These are phyloP conservation scores for Gonioctena quinquepunctata DNA, from an alignment of 1,140 invertebrate species.

Conservation along the genomic window DNA sequence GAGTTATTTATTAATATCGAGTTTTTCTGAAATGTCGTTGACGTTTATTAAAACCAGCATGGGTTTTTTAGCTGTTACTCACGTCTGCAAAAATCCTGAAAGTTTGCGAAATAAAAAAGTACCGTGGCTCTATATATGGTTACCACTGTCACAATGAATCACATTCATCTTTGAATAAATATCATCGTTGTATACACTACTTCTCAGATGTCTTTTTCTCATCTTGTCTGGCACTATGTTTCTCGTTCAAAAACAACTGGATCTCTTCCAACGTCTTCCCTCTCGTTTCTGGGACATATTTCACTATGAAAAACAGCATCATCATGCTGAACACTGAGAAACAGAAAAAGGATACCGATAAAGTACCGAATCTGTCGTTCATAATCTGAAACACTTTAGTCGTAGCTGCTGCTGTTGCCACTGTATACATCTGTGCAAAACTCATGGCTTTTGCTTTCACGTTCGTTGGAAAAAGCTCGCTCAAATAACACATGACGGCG, in stretches of 20 bases:
- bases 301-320: slow-evolving; percentile 65
- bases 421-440: background rate
- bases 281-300: slow-evolving; percentile 79
- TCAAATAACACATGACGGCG: background rate
- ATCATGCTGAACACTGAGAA: slow-evolving; percentile 53
- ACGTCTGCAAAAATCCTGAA: too few relatives aligned
- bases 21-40: too few relatives aligned
- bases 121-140: too few relatives aligned
- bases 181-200: too few relatives aligned
- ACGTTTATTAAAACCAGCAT: too few relatives aligned
- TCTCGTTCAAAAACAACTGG: slow-evolving; percentile 39
- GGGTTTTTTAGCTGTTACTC: too few relatives aligned
- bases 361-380: background rate
- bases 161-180: too few relatives aligned
- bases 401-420: background rate
- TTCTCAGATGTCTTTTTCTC: too few relatives aligned
- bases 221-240: too few relatives aligned
- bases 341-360: background rate
- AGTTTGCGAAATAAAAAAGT: too few relatives aligned
- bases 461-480: background rate
- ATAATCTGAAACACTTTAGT: background rate
- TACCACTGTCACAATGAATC: too few relatives aligned
- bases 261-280: slow-evolving; percentile 70
- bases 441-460: background rate
- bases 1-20: too few relatives aligned